phyloP scores from a whole-genome alignment of 2,113 vertebrate species.

The Pachyramphus minor region DNA sequence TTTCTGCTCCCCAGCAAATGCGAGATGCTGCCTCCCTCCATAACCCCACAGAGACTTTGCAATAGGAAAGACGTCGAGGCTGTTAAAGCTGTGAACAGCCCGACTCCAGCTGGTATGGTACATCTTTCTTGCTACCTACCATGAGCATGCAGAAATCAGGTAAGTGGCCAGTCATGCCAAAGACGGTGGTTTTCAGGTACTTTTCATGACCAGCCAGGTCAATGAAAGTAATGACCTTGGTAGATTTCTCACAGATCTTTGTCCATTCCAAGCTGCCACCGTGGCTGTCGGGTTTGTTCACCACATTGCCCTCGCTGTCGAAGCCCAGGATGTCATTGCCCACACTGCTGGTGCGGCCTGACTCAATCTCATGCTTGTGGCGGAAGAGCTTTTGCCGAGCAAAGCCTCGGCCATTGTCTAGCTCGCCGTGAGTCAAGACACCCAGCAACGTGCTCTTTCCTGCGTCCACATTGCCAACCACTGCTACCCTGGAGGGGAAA shows the following conservation, averaged over 20 bases:
- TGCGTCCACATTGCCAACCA: constrained; percentile 96
- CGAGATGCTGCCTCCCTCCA: background rate
- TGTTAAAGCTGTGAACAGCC: background rate
- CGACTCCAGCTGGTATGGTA: background rate
- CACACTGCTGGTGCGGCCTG: constrained; percentile 95
- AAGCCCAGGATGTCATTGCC: constrained; percentile 98
- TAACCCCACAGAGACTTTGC: background rate
- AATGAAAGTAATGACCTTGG: constrained; percentile 98
- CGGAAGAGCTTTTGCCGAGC: constrained; percentile 98
- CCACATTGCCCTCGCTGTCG: constrained; percentile 92
- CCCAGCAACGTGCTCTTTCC: constrained; percentile 95
- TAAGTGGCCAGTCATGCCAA: constrained; percentile 96
- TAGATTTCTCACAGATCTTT: constrained; percentile 97
- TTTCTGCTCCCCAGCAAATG: background rate
- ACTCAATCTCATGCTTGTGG: constrained; percentile 98
- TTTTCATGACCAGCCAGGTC: constrained; percentile 97
- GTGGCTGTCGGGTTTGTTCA: constrained; percentile 95
- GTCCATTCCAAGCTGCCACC: constrained; percentile 98
- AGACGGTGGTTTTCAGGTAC: constrained; percentile 97
- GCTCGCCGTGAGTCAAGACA: constrained; percentile 92
- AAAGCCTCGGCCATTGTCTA: constrained; percentile 96
- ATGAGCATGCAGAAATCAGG: constrained; percentile 99
- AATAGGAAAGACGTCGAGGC: background rate
- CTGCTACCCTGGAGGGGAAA: constrained; percentile 84
- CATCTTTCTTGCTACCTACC: constrained; percentile 73